Evolutionary conservation across 2,797 vertebrate species (phyloP), one percentile per base, ranked within the genome.

Genomic region (Neosilurus hyrtlii): DNA sequence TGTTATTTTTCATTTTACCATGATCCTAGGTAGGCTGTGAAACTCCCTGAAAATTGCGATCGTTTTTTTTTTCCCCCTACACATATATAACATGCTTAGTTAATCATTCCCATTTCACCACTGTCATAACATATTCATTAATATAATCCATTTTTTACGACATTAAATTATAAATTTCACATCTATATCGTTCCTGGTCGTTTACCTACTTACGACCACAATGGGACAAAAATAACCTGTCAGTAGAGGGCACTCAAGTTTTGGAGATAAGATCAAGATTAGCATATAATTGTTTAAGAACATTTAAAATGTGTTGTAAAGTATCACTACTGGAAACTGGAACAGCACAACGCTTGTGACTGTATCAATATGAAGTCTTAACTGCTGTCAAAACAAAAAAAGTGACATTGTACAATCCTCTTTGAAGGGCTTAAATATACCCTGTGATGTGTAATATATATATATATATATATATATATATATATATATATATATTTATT

Each of bases 241-340:
- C 88, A 84, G 80, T 79, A 89, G 87, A 88, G 87, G 88, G 88
- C 86, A 88, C 79, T 86, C 78, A 78, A 79, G 73, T 82, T 83
- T 63, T 80, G 30, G 74, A 26, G 43, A 72, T 72, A 37, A 37
- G 43, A 81, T 74, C 65, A 26, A 24, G 54, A 66, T 56, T 80
- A 78, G 62, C 62, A 76, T 49, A 81, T 63, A 35, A 67, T 56
- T 9, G 57, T 73, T 15, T 70, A 35, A 26, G 16, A 51, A 56
- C 7, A 71, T 77, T 65, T 3, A 78, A 63, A 51, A 59, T 43
- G 30, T 43, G 24, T 43, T 52, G 24, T 52, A 84, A 71, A 35
- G 30, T 35, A 54, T 67, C 11, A 75, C 15, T 35, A 20, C 49
- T 56, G 30, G 9, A 43, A 70, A 79, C 20, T 72, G 56, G 16